Evolutionary conservation across 1,140 invertebrate species (phyloP).

Genomic region (Tenebrio molitor): DNA sequence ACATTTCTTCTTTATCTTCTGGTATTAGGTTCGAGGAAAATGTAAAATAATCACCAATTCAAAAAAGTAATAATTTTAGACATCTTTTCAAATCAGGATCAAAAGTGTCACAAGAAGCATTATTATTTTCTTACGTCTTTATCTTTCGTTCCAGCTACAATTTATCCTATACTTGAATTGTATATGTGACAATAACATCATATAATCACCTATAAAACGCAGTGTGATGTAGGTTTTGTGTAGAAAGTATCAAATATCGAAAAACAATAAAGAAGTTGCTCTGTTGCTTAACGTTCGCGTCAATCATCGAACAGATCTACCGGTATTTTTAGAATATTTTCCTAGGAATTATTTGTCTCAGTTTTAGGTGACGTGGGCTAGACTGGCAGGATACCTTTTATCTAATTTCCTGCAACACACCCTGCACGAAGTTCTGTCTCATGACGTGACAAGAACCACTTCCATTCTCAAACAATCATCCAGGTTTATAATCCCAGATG

Average conservation of each 20-base stretch:
- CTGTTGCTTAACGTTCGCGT: slow-evolving; percentile 19
- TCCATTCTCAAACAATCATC: slow-evolving; percentile 30
- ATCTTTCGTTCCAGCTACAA: no score
- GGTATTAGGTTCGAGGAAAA: no score
- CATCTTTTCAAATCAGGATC: no score
- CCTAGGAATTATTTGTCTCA: slow-evolving; percentile 28
- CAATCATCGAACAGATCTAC: slow-evolving; percentile 7
- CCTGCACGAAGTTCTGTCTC: slow-evolving; percentile 24
- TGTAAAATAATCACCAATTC: no score
- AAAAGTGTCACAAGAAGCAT: no score
- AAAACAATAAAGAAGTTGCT: slow-evolving; percentile 26
- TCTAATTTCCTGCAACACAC: slow-evolving; percentile 40
- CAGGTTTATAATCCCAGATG: slow-evolving; percentile 24
- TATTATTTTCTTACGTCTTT: no score
- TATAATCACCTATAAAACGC: no score
- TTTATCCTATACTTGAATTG: no score
- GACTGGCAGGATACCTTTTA: slow-evolving; percentile 37
- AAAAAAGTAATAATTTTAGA: no score
- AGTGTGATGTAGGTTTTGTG: no score
- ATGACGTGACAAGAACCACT: slow-evolving; percentile 31
- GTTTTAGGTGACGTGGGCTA: slow-evolving; percentile 25
- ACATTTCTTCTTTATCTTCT: no score
- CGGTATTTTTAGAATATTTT: slow-evolving; percentile 30
- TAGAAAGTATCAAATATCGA: slow-evolving; percentile 9
- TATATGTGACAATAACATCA: neutral